phyloP scores from a whole-genome alignment of 2,888 invertebrate genomes.

The Pomacea canaliculata region DNA sequence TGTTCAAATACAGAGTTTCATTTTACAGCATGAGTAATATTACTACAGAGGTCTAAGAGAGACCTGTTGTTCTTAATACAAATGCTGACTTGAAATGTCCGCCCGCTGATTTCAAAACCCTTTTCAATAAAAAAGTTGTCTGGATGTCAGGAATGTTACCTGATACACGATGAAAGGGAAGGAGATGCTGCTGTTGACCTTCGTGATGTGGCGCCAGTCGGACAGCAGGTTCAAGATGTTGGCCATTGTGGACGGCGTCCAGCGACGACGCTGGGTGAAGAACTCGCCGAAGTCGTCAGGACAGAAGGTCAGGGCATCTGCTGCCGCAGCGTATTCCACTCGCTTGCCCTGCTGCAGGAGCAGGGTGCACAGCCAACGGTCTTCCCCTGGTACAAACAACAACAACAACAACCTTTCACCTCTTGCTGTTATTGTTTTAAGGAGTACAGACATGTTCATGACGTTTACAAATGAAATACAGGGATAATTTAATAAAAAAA shows the following conservation, averaged over 20 bases:
- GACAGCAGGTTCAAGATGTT: conserved; percentile 60
- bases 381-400: conserved; percentile 48
- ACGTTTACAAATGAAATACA: no score
- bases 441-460: conserved; percentile 50
- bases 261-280: conserved; percentile 61
- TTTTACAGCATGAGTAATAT: no score
- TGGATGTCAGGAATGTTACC: background rate
- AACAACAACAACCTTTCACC: no score
- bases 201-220: conserved; percentile 74
- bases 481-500: no score
- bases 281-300: conserved; percentile 61
- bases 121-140: no score
- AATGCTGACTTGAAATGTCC: no score
- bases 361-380: conserved; percentile 61
- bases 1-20: no score
- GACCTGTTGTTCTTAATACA: no score
- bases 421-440: no score
- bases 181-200: conserved; percentile 25
- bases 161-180: conserved; percentile 15
- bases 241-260: conserved; percentile 64
- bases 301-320: conserved; percentile 59
- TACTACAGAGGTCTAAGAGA: no score
- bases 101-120: no score
- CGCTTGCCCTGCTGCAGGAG: conserved; percentile 59
- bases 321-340: conserved; percentile 60